These are phyloP conservation scores for Drosophila mettleri DNA, from an alignment of 2,888 invertebrate species.

Conservation along the genomic window DNA sequence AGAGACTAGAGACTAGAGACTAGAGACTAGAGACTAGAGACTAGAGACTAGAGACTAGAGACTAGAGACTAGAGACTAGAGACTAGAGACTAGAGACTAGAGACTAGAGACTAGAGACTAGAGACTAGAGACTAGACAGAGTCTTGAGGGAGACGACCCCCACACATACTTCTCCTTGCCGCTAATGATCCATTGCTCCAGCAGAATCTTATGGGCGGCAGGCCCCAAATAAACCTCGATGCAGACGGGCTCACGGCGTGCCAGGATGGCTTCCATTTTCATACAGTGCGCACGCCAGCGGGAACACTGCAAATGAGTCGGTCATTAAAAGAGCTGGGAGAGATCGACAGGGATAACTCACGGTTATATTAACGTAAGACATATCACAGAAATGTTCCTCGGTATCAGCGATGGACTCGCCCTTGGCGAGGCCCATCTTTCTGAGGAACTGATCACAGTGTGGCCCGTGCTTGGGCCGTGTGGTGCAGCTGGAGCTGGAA, in stretches of 20 bases:
- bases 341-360: slow-evolving; percentile 56
- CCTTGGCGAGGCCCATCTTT: slow-evolving; percentile 84
- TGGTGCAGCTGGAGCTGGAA: slow-evolving; percentile 50
- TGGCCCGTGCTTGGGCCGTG: slow-evolving; percentile 84
- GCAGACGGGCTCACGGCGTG: slow-evolving; percentile 83
- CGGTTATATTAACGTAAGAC: slow-evolving; percentile 85
- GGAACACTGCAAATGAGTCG: slow-evolving; percentile 74
- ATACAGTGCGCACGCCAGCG: slow-evolving; percentile 85
- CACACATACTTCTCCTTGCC: slow-evolving; percentile 83
- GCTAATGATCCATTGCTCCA: slow-evolving; percentile 85
- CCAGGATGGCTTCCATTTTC: slow-evolving; percentile 84
- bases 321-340: background rate
- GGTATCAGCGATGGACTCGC: slow-evolving; percentile 80
- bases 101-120: too few relatives aligned
- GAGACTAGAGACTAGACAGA: background rate
- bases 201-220: slow-evolving; percentile 83
- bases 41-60: too few relatives aligned
- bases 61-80: background rate
- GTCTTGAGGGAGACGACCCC: too few relatives aligned
- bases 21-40: background rate
- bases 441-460: slow-evolving; percentile 85
- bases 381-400: slow-evolving; percentile 85
- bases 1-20: too few relatives aligned
- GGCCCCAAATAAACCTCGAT: slow-evolving; percentile 85
- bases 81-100: background rate